These are phyloP conservation scores for Mesorhabditis sp. DNA, from an alignment of 2,888 invertebrate genomes.

Conservation along the genomic window DNA sequence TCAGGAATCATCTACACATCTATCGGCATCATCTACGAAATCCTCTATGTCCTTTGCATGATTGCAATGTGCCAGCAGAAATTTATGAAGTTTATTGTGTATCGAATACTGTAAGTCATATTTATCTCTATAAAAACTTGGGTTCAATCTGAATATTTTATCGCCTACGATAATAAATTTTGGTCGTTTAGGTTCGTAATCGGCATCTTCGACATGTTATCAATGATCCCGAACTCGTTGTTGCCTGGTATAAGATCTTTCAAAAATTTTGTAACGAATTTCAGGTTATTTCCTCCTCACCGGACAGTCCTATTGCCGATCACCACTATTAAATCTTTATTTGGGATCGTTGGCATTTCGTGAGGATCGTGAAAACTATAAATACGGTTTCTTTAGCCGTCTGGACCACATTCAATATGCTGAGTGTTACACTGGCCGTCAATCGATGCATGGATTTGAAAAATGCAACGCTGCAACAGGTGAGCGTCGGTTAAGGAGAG, in stretches of 20 bases:
- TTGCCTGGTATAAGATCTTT: not conserved
- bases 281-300: not conserved
- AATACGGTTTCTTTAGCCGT: too few relatives aligned
- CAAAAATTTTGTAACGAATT: not conserved
- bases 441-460: too few relatives aligned
- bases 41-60: not conserved
- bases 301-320: not conserved
- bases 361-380: too few relatives aligned
- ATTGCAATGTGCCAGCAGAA: conserved; percentile 4
- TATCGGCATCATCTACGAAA: not conserved
- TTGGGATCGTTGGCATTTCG: too few relatives aligned
- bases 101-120: not conserved
- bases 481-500: too few relatives aligned
- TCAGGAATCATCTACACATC: not conserved
- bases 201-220: conserved; percentile 5
- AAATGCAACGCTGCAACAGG: too few relatives aligned
- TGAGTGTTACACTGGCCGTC: too few relatives aligned
- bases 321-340: not conserved
- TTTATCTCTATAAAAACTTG: not conserved
- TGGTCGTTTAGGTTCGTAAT: not conserved
- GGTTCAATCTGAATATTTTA: too few relatives aligned
- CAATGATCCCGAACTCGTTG: not conserved
- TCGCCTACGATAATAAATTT: not conserved
- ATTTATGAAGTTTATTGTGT: not conserved
- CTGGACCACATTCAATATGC: too few relatives aligned